phyloP scores from a whole-genome alignment of 2,113 vertebrate genomes.

The Athene cunicularia region DNA sequence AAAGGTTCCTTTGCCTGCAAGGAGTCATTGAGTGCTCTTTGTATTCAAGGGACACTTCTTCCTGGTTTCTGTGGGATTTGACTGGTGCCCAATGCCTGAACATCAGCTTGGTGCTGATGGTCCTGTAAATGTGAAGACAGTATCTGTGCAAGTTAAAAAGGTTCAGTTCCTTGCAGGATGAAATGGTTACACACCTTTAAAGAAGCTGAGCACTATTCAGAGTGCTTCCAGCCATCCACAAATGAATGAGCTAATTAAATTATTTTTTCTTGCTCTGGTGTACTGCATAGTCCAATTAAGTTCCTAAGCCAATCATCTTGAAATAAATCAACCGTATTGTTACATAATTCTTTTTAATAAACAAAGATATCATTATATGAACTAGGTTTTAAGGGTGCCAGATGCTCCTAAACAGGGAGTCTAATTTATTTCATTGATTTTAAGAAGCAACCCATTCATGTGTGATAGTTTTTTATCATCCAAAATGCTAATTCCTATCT shows the following conservation, averaged over 20 bases:
- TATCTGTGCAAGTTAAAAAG: neutral
- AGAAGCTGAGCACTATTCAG: neutral
- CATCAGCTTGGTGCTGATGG: neutral
- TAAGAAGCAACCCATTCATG: constrained; percentile 73
- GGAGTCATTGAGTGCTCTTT: fast-evolving
- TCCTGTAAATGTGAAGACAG: neutral
- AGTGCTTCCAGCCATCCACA: constrained; percentile 60
- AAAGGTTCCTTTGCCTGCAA: neutral
- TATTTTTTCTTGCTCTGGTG: constrained; percentile 44
- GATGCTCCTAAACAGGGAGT: constrained; percentile 76
- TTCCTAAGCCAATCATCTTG: constrained; percentile 72
- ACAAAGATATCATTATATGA: constrained; percentile 74
- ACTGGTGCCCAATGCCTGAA: neutral
- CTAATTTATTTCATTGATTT: constrained; percentile 78
- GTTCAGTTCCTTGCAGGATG: neutral
- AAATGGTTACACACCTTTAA: constrained; percentile 17
- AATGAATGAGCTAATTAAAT: constrained; percentile 72
- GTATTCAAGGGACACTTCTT: neutral
- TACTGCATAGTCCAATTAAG: constrained; percentile 75
- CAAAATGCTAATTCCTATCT: constrained; percentile 70
- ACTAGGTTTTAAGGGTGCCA: constrained; percentile 75
- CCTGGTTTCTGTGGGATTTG: neutral
- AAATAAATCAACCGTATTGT: constrained; percentile 78
- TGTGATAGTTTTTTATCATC: constrained; percentile 71
- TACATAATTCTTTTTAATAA: constrained; percentile 80